phyloP scores from a whole-genome alignment of 2,888 invertebrate genomes.

The Volucella zonaria region DNA sequence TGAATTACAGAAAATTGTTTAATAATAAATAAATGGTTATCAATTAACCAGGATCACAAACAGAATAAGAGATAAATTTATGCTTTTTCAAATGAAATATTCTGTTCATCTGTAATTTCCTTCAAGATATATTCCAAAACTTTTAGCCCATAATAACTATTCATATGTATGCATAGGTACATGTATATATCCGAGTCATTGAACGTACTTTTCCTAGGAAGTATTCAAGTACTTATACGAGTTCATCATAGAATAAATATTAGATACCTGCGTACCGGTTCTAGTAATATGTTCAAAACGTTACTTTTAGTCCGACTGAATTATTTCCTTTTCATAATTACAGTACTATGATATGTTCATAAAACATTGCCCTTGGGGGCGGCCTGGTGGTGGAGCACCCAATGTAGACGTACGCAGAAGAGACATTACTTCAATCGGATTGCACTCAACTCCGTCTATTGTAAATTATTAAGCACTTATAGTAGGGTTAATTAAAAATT shows the following conservation, averaged over 20 bases:
- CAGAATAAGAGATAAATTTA: no score
- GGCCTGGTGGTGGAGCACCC: slow-evolving; percentile 89
- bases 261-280: background rate
- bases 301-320: background rate
- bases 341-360: slow-evolving; percentile 87
- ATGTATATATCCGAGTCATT: no score
- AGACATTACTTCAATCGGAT: slow-evolving; percentile 87
- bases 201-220: no score
- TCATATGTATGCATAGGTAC: no score
- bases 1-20: no score
- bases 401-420: slow-evolving; percentile 87
- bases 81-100: no score
- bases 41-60: no score
- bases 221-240: no score
- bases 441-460: slow-evolving; percentile 86
- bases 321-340: slow-evolving; percentile 38
- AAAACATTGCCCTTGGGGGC: slow-evolving; percentile 91
- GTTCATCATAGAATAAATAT: background rate
- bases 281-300: background rate
- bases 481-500: slow-evolving; percentile 39
- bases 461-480: slow-evolving; percentile 78
- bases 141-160: no score
- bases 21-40: no score
- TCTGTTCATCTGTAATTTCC: no score
- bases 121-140: no score